A percentile compares a stretch with the other conserved stretches of the same genome.
These are phyloP conservation scores for Neuroscelio doddi DNA, from an alignment of 2,888 invertebrate species.

Conservation along the genomic window DNA sequence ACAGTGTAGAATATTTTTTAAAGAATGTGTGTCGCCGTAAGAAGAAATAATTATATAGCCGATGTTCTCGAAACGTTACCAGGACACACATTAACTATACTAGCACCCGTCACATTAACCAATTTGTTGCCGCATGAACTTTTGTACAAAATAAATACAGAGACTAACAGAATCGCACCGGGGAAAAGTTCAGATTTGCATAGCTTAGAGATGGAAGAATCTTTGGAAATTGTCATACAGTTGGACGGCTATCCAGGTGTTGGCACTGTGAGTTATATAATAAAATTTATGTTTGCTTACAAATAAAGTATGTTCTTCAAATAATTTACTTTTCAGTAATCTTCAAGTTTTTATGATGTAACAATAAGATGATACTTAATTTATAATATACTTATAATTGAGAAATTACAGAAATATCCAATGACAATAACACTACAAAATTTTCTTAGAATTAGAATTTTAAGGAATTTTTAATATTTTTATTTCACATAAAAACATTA, in stretches of 20 bases:
- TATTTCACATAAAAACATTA: too few species aligned
- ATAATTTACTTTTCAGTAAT: too few species aligned
- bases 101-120: slow-evolving; percentile 87
- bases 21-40: slow-evolving; percentile 86
- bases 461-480: too few species aligned
- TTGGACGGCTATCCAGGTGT: slow-evolving; percentile 89
- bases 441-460: too few species aligned
- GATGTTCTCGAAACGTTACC: slow-evolving; percentile 79
- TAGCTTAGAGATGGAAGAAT: slow-evolving; percentile 77
- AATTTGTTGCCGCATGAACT: slow-evolving; percentile 92
- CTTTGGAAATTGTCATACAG: slow-evolving; percentile 82
- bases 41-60: slow-evolving; percentile 85
- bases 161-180: slow-evolving; percentile 72
- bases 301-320: too few species aligned
- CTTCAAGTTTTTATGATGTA: too few species aligned
- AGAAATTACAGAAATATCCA: too few species aligned
- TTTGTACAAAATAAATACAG: slow-evolving; percentile 75
- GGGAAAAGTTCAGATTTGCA: slow-evolving; percentile 73
- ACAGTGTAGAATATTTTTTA: too few species aligned
- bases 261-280: slow-evolving; percentile 75
- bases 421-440: too few species aligned
- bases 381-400: too few species aligned
- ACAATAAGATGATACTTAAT: too few species aligned
- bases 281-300: slow-evolving; percentile 53
- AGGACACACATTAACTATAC: slow-evolving; percentile 88